These are phyloP conservation scores for Habrosyne pyritoides DNA, from an alignment of 2,888 invertebrate genomes.

Conservation along the genomic window DNA sequence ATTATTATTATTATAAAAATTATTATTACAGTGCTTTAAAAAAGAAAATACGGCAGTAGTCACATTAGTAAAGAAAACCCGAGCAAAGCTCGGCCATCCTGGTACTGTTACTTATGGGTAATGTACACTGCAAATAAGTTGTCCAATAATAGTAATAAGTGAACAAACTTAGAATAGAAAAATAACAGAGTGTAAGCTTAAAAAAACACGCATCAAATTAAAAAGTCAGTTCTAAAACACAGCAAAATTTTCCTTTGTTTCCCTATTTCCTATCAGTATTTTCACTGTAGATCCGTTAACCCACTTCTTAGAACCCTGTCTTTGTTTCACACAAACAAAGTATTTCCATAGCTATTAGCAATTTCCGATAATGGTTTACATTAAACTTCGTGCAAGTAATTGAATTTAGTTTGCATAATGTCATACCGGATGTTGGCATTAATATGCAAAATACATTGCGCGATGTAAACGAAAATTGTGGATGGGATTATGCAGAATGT, in stretches of 20 bases:
- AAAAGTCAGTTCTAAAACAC: background rate
- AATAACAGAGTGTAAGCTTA: too few relatives aligned
- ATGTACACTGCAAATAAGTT: too few relatives aligned
- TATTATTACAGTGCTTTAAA: too few relatives aligned
- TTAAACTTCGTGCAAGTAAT: conserved; percentile 42
- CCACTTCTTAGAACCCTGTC: background rate
- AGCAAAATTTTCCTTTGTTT: background rate
- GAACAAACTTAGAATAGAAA: background rate
- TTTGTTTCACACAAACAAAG: conserved; percentile 6
- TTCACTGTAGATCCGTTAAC: background rate
- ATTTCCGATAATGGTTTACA: conserved; percentile 26
- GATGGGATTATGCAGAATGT: conserved; percentile 18
- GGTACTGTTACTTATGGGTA: too few relatives aligned
- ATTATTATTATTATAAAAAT: too few relatives aligned
- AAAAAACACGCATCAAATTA: background rate
- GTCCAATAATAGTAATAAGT: too few relatives aligned
- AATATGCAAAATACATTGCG: conserved; percentile 37
- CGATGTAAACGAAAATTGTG: conserved; percentile 30
- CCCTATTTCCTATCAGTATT: background rate
- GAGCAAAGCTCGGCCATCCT: too few relatives aligned
- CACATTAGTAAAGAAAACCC: too few relatives aligned
- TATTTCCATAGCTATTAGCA: conserved; percentile 13
- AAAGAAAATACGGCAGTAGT: too few relatives aligned
- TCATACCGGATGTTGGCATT: conserved; percentile 27
- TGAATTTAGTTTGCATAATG: conserved; percentile 54